Percentiles rank a stretch among this genome's conserved stretches.
These are phyloP conservation scores for Catalaphyllia jardinei DNA, from an alignment of 64 coral and sea anemone genomes.

Conservation along the genomic window DNA sequence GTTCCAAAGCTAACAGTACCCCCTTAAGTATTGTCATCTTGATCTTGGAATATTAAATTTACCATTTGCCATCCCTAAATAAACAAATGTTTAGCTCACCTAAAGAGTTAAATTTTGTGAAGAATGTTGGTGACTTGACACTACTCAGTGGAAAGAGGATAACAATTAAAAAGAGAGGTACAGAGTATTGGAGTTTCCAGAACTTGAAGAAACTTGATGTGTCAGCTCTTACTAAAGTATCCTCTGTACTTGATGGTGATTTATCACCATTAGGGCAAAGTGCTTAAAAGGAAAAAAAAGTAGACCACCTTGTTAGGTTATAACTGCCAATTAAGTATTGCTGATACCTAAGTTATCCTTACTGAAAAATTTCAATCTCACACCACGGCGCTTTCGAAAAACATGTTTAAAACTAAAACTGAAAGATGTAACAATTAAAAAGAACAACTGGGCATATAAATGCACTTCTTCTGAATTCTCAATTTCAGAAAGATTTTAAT, in stretches of 20 bases:
- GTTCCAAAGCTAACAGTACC: no score
- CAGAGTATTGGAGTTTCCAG: conserved; percentile 61
- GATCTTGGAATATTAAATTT: no score
- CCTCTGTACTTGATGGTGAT: background rate
- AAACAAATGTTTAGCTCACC: conserved; percentile 43
- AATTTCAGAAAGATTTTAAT: background rate
- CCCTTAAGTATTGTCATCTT: no score
- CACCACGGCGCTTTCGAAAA: no score
- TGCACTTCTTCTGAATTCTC: no score
- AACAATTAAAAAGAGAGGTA: conserved; percentile 81
- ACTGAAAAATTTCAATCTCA: no score
- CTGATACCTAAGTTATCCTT: no score
- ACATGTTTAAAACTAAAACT: no score
- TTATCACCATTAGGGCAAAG: conserved; percentile 66
- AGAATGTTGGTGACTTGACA: conserved; percentile 97
- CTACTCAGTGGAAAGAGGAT: conserved; percentile 86
- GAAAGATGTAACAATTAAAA: no score
- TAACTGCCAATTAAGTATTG: no score
- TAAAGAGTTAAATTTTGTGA: conserved; percentile 97
- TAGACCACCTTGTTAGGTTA: background rate
- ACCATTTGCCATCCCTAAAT: no score
- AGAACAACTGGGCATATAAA: no score
- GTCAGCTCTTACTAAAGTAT: conserved; percentile 27
- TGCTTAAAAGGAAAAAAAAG: conserved; percentile 35
- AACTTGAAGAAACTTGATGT: conserved; percentile 55